Base-by-base conservation (phyloP, 2,888 invertebrate genomes). In the Heliconius ethilla region DNA sequence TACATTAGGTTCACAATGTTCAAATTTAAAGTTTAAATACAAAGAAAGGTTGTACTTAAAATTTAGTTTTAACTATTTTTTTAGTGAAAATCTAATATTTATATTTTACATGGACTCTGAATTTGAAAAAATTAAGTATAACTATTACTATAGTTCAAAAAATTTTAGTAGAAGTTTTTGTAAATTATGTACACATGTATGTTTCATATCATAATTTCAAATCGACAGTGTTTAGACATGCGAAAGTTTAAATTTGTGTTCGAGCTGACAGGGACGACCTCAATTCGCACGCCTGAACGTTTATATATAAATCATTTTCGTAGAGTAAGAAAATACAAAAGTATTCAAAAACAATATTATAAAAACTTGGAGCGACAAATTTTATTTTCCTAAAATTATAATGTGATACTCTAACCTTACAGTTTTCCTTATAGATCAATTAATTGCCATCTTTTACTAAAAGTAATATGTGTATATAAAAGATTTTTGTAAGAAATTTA, bases 261-360 rank as follows among this genome's bases (percentile, higher is more conserved):
- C 88, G 85, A 91, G 90, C 87, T 82, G 83, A 82, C 80, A 82
- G 89, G 89, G 89, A 81, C 87, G 90, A 89, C 89, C 91, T 88
- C 83, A 86, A 85, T 87, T 81, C 70, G 63, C 45, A 22, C 63
- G 65, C 37, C 25, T 45, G 40, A 45, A 69, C 69, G 40, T 69
- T 69, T 69, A 69, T 69, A 69, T 69, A 69, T 69, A 69, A 69
- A 69, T 45, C 25, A 45, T 69, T 40, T 69, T 40, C 13, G 25
- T 40, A 11, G 6, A 29, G n/a, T 22, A 6, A 72, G 15, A 27
- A 22, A n/a, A 22, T 45, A n/a, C n/a, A 45, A 11, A 40, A 11
- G 11, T 6, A 40, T 40, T 15, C 15, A 45, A 40, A n/a, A 69
- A 18, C 6, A 69, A 13, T 55, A 72, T 33, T 55, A 11, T 22